Evolutionary conservation across 1,140 invertebrate genomes (phyloP).

Genomic region (Drosophila subpulchrella): DNA sequence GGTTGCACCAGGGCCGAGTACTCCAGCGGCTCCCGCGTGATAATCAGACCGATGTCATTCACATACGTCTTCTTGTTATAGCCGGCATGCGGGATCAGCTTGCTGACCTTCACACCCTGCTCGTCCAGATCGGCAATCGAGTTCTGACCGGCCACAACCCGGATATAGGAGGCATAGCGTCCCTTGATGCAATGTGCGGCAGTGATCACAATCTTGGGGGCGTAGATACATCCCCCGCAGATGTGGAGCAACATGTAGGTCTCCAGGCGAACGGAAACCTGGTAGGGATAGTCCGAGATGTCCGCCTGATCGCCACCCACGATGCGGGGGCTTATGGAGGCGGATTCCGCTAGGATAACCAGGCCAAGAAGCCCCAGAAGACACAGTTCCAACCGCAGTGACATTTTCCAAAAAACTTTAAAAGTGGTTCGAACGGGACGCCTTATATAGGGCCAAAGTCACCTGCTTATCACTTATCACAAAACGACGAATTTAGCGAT

Average conservation of each 20-base stretch:
- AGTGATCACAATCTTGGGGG: slow-evolving; percentile 85
- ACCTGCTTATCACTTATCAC: slow-evolving; percentile 32
- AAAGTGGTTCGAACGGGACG: slow-evolving; percentile 11
- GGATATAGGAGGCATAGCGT: slow-evolving; percentile 66
- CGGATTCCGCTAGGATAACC: slow-evolving; percentile 24
- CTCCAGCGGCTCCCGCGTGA: slow-evolving; percentile 53
- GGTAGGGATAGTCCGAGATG: slow-evolving; percentile 61
- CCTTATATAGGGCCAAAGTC: slow-evolving; percentile 26
- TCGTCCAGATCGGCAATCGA: slow-evolving; percentile 71
- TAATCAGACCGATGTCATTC: slow-evolving; percentile 81
- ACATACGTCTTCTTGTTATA: slow-evolving; percentile 70
- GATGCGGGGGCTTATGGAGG: slow-evolving; percentile 54
- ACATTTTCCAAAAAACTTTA: slow-evolving; percentile 30
- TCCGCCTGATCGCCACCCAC: slow-evolving; percentile 61
- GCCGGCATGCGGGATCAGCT: slow-evolving; percentile 58
- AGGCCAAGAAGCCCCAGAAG: slow-evolving; percentile 42
- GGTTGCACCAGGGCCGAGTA: slow-evolving; percentile 59
- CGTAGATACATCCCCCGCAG: slow-evolving; percentile 84
- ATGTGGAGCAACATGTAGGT: slow-evolving; percentile 72
- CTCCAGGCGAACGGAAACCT: slow-evolving; percentile 69
- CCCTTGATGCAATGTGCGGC: slow-evolving; percentile 86
- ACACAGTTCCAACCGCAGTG: slow-evolving; percentile 36
- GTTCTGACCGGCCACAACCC: slow-evolving; percentile 64
- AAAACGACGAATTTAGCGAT: slow-evolving; percentile 27
- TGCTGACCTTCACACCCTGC: slow-evolving; percentile 62